These are phyloP conservation scores for Mimachlamys varia DNA, from an alignment of 2,888 invertebrate species.

Conservation along the genomic window DNA sequence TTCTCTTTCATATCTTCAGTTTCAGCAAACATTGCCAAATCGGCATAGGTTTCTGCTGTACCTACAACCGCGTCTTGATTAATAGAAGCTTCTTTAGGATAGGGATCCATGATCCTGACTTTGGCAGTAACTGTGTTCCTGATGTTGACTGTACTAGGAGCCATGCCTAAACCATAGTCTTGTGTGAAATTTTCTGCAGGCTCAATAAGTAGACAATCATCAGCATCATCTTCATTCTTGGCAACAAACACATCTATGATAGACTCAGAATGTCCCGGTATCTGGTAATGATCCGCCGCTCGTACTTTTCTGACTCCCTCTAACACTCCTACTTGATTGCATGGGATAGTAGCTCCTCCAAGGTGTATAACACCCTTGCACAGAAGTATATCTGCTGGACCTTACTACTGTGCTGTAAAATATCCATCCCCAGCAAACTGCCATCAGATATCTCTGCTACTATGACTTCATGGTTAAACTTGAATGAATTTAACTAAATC, in stretches of 20 bases:
- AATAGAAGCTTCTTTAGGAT: neutral
- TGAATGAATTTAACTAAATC: slow-evolving; percentile 28
- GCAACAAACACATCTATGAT: slow-evolving; percentile 42
- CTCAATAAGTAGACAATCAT: slow-evolving; percentile 38
- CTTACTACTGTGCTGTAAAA: slow-evolving; percentile 44
- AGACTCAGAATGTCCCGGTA: slow-evolving; percentile 39
- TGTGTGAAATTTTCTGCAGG: slow-evolving; percentile 37
- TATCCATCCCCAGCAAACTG: slow-evolving; percentile 41
- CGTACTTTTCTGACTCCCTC: slow-evolving; percentile 36
- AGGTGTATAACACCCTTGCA: slow-evolving; percentile 36
- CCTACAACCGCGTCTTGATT: slow-evolving; percentile 32
- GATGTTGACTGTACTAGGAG: slow-evolving; percentile 29
- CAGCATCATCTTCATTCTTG: slow-evolving; percentile 37
- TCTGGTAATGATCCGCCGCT: slow-evolving; percentile 43
- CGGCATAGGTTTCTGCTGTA: slow-evolving; percentile 3
- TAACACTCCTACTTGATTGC: slow-evolving; percentile 37
- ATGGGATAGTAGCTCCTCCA: slow-evolving; percentile 37
- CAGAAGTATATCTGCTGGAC: slow-evolving; percentile 44
- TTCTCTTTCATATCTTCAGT: slow-evolving; percentile 28
- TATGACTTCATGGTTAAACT: slow-evolving; percentile 37
- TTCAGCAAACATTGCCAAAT: neutral
- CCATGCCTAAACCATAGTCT: slow-evolving; percentile 39
- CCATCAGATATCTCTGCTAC: slow-evolving; percentile 48
- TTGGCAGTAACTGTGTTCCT: slow-evolving; percentile 30
- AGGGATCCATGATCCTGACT: slow-evolving; percentile 43